phyloP scores from a whole-genome alignment of 2,113 vertebrate genomes.

The Meriones unguiculatus region DNA sequence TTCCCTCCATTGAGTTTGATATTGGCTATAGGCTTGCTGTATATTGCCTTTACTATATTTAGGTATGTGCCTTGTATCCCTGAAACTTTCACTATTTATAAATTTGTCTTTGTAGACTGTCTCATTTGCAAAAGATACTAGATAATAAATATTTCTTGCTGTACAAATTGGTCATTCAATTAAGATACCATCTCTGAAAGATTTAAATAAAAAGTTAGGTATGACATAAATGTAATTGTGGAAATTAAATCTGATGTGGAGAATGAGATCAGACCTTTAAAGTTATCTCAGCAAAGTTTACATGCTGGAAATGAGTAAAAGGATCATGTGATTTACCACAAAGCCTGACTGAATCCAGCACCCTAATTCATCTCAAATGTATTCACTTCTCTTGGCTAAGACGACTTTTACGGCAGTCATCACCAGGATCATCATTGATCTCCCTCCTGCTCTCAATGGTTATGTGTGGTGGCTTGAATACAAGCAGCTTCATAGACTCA shows the following conservation, averaged over 20 bases:
- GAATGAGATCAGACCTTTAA: neutral
- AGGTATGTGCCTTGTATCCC: too few species aligned
- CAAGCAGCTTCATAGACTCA: too few species aligned
- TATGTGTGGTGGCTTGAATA: neutral
- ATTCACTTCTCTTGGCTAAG: neutral
- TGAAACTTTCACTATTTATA: neutral
- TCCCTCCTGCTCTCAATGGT: neutral
- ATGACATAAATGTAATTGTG: conserved; percentile 26
- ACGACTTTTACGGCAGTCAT: neutral
- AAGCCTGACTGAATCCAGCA: neutral
- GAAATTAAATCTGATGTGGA: neutral
- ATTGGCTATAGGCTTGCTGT: too few species aligned
- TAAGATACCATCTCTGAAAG: neutral
- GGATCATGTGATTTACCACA: neutral
- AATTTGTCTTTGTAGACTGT: neutral
- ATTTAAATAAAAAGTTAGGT: conserved; percentile 3
- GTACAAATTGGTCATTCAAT: neutral
- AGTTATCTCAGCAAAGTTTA: conserved; percentile 11
- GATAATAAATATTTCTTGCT: neutral
- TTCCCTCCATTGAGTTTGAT: too few species aligned
- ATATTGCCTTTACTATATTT: too few species aligned
- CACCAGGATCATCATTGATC: neutral
- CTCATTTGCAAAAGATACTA: conserved; percentile 8
- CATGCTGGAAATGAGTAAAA: neutral
- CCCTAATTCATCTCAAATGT: neutral